Percentiles rank a stretch among this genome's conserved stretches.
Conservation (phyloP, 2,888 invertebrate genomes). For the Trichacis sp. region DNA sequence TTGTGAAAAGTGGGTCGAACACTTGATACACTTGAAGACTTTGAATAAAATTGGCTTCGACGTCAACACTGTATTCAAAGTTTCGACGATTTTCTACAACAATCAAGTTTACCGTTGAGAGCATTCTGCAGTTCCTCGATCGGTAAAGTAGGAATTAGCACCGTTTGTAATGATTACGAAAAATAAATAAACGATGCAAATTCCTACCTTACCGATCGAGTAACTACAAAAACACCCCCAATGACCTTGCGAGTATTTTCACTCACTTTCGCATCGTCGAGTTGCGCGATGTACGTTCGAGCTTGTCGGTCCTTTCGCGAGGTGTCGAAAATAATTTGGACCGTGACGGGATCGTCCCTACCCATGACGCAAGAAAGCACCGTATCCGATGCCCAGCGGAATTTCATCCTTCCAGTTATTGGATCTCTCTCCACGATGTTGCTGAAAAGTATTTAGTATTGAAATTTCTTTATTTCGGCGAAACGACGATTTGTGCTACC, state of each 20-base stretch:
- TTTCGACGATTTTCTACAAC: constrained; percentile 69
- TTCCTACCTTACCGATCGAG: too few relatives aligned
- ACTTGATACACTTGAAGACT: constrained; percentile 73
- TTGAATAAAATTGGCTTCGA: constrained; percentile 68
- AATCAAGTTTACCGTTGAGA: too few relatives aligned
- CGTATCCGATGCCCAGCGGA: constrained; percentile 63
- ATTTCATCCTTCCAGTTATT: constrained; percentile 63
- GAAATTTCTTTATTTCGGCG: too few relatives aligned
- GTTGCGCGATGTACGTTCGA: constrained; percentile 73
- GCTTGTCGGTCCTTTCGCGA: constrained; percentile 72
- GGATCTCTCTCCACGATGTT: constrained; percentile 72
- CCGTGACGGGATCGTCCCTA: constrained; percentile 67
- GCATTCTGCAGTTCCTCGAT: too few relatives aligned
- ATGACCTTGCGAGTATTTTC: too few relatives aligned
- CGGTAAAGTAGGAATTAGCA: too few relatives aligned
- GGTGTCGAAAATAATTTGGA: constrained; percentile 76
- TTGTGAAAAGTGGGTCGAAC: constrained; percentile 73
- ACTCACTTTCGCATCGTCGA: constrained; percentile 72
- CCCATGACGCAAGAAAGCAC: constrained; percentile 64
- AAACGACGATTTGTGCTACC: too few relatives aligned
- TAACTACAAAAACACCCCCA: too few relatives aligned
- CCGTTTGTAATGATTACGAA: too few relatives aligned
- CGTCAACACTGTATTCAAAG: constrained; percentile 69
- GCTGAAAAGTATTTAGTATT: too few relatives aligned
- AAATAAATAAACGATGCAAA: too few relatives aligned